Conservation (phyloP, 1,140 invertebrate genomes). For the Eriosoma lanigerum region DNA sequence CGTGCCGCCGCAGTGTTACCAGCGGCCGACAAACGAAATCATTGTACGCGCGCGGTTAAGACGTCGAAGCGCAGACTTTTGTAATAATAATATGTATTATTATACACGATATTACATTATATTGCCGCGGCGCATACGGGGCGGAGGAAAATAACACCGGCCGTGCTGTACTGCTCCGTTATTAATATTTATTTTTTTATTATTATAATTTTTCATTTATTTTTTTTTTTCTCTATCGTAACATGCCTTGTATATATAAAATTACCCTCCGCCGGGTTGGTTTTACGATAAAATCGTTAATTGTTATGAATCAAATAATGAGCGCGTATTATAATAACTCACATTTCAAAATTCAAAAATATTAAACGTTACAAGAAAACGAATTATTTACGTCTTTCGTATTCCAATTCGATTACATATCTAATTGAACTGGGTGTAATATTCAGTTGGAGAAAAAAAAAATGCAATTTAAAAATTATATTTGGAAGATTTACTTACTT, state of each 20-base stretch:
- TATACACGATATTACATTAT: too few species aligned
- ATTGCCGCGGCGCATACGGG: too few species aligned
- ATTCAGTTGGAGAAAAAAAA: too few species aligned
- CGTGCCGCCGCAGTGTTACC: slow-evolving; percentile 22
- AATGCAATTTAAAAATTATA: too few species aligned
- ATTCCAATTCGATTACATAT: too few species aligned
- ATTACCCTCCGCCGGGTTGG: slow-evolving; percentile 21
- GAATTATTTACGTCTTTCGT: too few species aligned
- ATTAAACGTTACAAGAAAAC: too few species aligned
- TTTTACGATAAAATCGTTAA: slow-evolving; percentile 38
- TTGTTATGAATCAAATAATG: slow-evolving; percentile 12
- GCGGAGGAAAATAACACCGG: neutral
- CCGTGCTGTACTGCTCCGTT: neutral
- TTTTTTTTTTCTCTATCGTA: neutral
- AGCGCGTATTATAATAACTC: neutral
- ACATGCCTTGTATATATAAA: neutral
- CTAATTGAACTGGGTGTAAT: too few species aligned
- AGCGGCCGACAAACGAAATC: neutral
- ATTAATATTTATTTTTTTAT: slow-evolving; percentile 34
- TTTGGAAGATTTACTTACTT: too few species aligned
- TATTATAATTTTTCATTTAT: neutral
- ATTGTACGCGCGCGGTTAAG: neutral
- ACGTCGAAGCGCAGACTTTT: neutral
- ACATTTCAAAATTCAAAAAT: neutral
- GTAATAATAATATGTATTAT: too few species aligned